Evolutionary conservation across 2,797 vertebrate species (phyloP), one percentile per base, ranked within the genome.

Genomic region (Sebastes hubbsi): DNA sequence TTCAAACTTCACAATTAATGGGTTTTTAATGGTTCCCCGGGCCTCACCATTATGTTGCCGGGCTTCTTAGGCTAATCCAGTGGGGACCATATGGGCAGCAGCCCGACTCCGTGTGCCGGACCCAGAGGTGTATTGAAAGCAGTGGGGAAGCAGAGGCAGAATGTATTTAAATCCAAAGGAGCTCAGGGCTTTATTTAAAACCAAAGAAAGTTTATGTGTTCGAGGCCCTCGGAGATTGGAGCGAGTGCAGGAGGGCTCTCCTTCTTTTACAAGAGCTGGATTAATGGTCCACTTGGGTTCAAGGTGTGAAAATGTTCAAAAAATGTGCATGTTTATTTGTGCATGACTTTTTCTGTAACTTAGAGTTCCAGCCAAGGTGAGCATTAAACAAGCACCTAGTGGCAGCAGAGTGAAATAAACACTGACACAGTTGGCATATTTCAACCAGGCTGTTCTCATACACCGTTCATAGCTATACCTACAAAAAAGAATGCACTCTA

Each of bases 21-120:
- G 89, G 72, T 89, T 94, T 95, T 94, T 95, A 95, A 95, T 95
- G 93, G 92, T 90, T 93, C 89, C 88, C 81, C 36, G 60, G 83
- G 93, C 91, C 89, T 87, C 85, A n/a, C 84, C 81, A 93, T 95
- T 94, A 92, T 92, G 91, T 87, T 82, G 59, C 82, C 68, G 69
- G 70, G 71, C 88, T 90, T 90, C 86, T 90, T 88, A 90, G 89
- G 74, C 88, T 92, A 94, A 93, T 91, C 92, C 89, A 89, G 84
- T 29, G 77, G 91, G 93, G 87, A 91, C 88, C 94, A 94, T 95
- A 94, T 94, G 94, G 93, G 92, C 90, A 82, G 84, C 89, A 86
- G 92, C 91, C 87, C 61, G 78, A 70, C 89, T 94, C 73, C 79
- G 60, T 91, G 81, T 78, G 11, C 84, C 54, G 88, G 84, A 90